A percentile compares a stretch with the other conserved stretches of the same genome.
Conservation (phyloP, 2,113 vertebrate species). For the Brevimyrus niger region DNA sequence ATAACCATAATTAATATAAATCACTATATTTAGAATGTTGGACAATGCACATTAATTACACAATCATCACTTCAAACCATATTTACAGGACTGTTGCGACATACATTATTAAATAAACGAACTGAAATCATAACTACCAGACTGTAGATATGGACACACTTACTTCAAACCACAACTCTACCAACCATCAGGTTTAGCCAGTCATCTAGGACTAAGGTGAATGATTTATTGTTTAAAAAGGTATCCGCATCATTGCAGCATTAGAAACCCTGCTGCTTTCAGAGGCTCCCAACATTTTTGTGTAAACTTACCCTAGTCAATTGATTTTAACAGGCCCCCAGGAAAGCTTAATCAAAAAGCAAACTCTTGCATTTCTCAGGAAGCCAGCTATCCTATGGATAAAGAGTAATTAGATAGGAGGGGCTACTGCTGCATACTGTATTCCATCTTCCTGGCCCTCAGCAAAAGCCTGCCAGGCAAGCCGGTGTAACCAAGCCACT, state of each 20-base stretch:
- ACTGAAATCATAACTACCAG: background rate
- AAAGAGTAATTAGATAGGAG: background rate
- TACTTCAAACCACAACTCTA: background rate
- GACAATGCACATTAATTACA: background rate
- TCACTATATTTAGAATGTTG: background rate
- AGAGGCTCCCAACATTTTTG: background rate
- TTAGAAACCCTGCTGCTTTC: background rate
- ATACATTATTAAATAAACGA: background rate
- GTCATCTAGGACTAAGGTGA: background rate
- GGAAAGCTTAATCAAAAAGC: background rate
- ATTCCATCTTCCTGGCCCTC: background rate
- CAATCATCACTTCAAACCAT: background rate
- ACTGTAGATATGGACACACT: background rate
- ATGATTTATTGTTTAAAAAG: background rate
- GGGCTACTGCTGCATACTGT: background rate
- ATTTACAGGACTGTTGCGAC: background rate
- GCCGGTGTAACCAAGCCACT: background rate
- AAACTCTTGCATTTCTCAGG: background rate
- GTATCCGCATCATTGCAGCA: background rate
- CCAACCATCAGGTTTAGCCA: background rate
- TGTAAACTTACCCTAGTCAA: background rate
- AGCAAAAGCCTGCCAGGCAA: background rate
- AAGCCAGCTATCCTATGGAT: background rate
- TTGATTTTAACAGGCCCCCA: background rate
- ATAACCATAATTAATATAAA: background rate